phyloP scores from a whole-genome alignment of 2,797 vertebrate genomes.

The Chanos chanos region DNA sequence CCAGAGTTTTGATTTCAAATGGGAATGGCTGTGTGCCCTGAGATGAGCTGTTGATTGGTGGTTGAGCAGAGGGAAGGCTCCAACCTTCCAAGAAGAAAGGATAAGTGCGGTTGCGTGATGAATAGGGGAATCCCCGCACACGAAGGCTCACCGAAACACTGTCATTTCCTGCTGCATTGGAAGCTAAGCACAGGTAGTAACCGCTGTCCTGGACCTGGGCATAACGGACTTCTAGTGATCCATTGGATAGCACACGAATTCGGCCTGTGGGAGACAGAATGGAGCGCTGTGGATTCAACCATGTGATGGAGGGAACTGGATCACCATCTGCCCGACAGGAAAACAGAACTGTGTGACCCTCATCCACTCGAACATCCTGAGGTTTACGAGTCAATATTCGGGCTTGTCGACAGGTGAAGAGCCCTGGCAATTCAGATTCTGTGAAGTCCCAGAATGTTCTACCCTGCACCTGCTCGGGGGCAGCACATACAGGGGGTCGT shows the following conservation, averaged over 20 bases:
- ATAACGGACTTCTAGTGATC: conserved; percentile 79
- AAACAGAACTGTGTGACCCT: conserved; percentile 74
- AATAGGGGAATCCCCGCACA: conserved; percentile 59
- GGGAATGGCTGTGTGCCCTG: conserved; percentile 47
- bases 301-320: conserved; percentile 73
- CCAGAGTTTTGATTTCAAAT: conserved; percentile 75
- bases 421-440: conserved; percentile 57
- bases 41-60: conserved; percentile 37
- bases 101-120: conserved; percentile 47
- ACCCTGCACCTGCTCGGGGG: conserved; percentile 64
- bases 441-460: conserved; percentile 69
- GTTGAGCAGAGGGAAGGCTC: conserved; percentile 52
- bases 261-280: conserved; percentile 64
- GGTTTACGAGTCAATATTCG: conserved; percentile 65
- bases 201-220: conserved; percentile 78
- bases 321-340: conserved; percentile 79
- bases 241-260: conserved; percentile 70
- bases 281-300: conserved; percentile 73
- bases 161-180: conserved; percentile 80
- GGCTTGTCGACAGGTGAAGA: conserved; percentile 76
- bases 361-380: conserved; percentile 65
- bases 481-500: conserved; percentile 63
- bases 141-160: conserved; percentile 69
- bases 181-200: conserved; percentile 77
- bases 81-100: conserved; percentile 53